Evolutionary conservation across 2,113 vertebrate species (phyloP).

Genomic region (Malurus cyaneus): DNA sequence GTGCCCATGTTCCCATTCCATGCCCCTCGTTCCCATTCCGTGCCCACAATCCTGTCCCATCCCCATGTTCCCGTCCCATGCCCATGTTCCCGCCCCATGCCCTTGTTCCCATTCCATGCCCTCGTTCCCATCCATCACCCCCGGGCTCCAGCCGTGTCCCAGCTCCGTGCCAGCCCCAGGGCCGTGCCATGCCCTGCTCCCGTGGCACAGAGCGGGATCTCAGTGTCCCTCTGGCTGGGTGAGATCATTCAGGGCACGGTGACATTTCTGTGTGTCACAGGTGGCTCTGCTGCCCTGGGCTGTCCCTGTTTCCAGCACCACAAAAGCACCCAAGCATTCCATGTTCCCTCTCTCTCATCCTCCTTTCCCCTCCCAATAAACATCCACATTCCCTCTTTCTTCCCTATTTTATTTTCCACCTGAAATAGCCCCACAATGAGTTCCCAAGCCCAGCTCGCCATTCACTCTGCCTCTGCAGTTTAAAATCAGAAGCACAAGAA

Average conservation of each 20-base stretch:
- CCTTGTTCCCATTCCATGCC: too few species aligned
- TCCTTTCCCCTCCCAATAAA: not conserved
- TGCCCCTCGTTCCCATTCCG: too few species aligned
- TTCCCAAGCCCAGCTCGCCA: not conserved
- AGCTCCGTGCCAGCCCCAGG: not conserved
- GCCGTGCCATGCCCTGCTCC: not conserved
- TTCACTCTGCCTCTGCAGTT: not conserved
- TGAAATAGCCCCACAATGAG: rapidly evolving
- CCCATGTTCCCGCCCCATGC: too few species aligned
- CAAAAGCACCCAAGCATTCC: not conserved
- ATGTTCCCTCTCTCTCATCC: not conserved
- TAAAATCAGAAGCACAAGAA: not conserved
- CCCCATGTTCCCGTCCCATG: too few species aligned
- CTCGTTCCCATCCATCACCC: too few species aligned
- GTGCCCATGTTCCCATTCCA: too few species aligned
- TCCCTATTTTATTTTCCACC: not conserved
- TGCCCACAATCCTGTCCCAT: too few species aligned
- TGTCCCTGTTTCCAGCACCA: not conserved
- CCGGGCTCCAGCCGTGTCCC: too few species aligned
- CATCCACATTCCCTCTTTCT: not conserved
- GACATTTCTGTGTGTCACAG: not conserved
- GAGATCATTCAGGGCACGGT: not conserved
- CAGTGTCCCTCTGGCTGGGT: not conserved
- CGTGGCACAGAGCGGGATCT: not conserved
- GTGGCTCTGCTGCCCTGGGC: not conserved